Conservation (phyloP, 2,888 invertebrate genomes). For the Chrysolina haemoptera region DNA sequence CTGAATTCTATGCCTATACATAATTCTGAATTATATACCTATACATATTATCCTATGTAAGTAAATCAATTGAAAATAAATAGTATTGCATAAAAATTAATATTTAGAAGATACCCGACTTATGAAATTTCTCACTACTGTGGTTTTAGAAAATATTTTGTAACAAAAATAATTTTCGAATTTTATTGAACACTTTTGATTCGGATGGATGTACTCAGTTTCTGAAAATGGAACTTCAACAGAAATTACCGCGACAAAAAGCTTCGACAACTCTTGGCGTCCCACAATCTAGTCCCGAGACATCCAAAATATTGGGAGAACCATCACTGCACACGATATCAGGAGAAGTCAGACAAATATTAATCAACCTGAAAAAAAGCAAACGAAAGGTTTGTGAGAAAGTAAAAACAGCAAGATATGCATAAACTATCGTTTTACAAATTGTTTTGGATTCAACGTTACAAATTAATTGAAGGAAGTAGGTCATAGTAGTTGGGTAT, state of each 20-base stretch:
- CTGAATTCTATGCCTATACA: background rate
- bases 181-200: slow-evolving; percentile 55
- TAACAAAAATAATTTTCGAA: slow-evolving; percentile 27
- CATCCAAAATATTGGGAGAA: slow-evolving; percentile 71
- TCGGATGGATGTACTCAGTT: slow-evolving; percentile 56
- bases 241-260: slow-evolving; percentile 74
- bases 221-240: slow-evolving; percentile 42
- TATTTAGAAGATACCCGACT: slow-evolving; percentile 16
- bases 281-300: slow-evolving; percentile 77
- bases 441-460: too few relatives aligned
- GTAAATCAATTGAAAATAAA: slow-evolving; percentile 10
- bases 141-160: slow-evolving; percentile 25
- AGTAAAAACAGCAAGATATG: background rate
- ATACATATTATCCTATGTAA: too few relatives aligned
- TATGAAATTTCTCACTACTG: slow-evolving; percentile 11
- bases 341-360: slow-evolving; percentile 74
- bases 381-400: background rate
- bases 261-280: slow-evolving; percentile 77
- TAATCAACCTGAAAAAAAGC: slow-evolving; percentile 72
- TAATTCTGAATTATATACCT: too few relatives aligned
- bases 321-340: slow-evolving; percentile 71
- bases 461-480: too few relatives aligned
- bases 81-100: background rate
- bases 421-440: too few relatives aligned
- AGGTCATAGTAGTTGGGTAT: too few relatives aligned